These are phyloP conservation scores for Anniella stebbinsi DNA, from an alignment of 2,797 vertebrate genomes.

Conservation along the genomic window DNA sequence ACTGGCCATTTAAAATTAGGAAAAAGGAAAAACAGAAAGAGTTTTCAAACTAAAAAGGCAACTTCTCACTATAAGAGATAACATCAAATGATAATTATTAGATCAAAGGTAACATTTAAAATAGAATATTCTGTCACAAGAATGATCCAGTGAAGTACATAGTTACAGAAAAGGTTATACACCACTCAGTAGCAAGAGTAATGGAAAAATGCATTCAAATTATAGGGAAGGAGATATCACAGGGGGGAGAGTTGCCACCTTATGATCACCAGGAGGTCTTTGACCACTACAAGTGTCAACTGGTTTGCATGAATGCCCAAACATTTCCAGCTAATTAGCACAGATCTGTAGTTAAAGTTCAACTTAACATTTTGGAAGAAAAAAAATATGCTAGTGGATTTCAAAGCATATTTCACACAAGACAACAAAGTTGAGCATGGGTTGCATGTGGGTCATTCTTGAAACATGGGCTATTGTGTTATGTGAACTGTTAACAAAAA, in stretches of 20 bases:
- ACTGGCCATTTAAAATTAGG: background rate
- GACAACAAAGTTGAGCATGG: too few relatives aligned
- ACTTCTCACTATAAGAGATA: conserved; percentile 33
- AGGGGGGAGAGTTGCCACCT: background rate
- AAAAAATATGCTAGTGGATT: background rate
- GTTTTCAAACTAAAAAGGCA: conserved; percentile 4
- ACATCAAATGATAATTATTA: conserved; percentile 21
- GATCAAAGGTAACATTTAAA: conserved; percentile 13
- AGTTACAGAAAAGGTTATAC: conserved; percentile 21
- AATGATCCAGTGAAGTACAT: rapidly evolving
- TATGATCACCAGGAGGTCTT: background rate
- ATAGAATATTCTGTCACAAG: background rate
- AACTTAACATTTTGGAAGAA: background rate
- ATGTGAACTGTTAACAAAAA: too few relatives aligned
- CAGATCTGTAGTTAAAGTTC: background rate
- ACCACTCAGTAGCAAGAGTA: conserved; percentile 2
- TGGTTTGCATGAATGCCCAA: background rate
- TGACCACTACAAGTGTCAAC: background rate
- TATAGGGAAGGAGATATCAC: background rate
- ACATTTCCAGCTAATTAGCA: background rate
- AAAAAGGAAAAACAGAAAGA: conserved; percentile 9
- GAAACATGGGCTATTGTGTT: too few relatives aligned
- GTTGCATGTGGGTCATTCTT: too few relatives aligned
- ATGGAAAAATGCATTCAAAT: conserved; percentile 36
- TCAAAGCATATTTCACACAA: background rate